These are phyloP conservation scores for Sorex maritimensis DNA, from an alignment of 2,797 vertebrate species.

Conservation along the genomic window DNA sequence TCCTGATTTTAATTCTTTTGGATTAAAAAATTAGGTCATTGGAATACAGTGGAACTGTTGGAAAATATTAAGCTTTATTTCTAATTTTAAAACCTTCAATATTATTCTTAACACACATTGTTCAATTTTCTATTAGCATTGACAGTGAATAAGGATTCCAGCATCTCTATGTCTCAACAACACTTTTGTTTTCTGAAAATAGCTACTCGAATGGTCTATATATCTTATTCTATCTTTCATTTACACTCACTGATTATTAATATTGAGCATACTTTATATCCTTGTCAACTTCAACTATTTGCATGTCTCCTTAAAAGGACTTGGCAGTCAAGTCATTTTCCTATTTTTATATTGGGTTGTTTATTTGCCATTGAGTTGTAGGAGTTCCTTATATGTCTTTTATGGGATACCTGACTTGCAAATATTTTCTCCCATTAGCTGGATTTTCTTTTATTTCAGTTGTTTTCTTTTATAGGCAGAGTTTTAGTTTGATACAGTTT, in stretches of 20 bases:
- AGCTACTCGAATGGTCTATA: neutral
- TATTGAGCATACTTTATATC: neutral
- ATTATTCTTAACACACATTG: neutral
- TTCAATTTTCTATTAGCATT: neutral
- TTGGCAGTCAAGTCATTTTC: no score
- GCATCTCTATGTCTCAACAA: neutral
- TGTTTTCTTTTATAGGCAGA: no score
- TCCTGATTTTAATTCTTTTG: neutral
- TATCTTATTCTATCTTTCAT: conserved; percentile 1
- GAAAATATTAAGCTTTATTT: neutral
- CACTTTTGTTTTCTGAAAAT: neutral
- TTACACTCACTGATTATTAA: neutral
- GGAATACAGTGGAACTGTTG: neutral
- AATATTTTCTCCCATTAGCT: no score
- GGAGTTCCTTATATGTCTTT: no score
- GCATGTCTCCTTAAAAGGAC: no score
- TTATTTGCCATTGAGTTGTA: no score
- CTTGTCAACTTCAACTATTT: no score
- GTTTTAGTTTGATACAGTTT: no score
- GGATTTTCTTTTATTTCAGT: no score
- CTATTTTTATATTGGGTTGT: no score
- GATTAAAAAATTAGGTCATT: neutral
- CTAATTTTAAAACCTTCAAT: neutral
- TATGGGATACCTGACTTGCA: no score
- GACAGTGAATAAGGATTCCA: neutral